phyloP scores from a whole-genome alignment of 1,140 invertebrate species.

The Antheraea pernyi region DNA sequence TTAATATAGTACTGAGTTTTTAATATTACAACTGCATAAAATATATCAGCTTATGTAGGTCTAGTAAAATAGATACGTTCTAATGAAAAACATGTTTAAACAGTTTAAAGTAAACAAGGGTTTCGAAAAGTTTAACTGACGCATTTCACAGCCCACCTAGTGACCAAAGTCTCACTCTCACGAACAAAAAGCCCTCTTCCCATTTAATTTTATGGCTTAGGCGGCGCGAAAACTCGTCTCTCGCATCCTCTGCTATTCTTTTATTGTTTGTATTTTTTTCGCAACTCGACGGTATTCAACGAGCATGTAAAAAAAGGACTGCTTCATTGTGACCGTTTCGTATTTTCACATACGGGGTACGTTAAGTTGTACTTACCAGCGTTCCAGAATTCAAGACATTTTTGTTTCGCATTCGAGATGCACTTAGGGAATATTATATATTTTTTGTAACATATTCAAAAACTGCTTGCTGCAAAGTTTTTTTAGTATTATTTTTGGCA shows the following conservation, averaged over 20 bases:
- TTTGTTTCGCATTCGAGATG: slow-evolving; percentile 16
- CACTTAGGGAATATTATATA: background rate
- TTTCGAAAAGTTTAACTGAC: slow-evolving; percentile 20
- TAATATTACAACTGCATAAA: no score
- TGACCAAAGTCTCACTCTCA: slow-evolving; percentile 23
- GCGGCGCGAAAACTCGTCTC: slow-evolving; percentile 33
- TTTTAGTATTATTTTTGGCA: no score
- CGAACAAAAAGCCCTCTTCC: slow-evolving; percentile 31
- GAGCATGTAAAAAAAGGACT: slow-evolving; percentile 27
- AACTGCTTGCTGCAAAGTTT: no score
- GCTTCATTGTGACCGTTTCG: slow-evolving; percentile 28
- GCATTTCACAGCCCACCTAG: slow-evolving; percentile 17
- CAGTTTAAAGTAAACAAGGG: background rate
- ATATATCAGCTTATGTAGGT: no score
- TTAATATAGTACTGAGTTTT: no score
- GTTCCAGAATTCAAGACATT: background rate
- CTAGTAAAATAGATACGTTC: no score
- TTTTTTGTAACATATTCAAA: no score
- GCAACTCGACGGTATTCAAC: slow-evolving; percentile 32
- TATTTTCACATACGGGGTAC: slow-evolving; percentile 6
- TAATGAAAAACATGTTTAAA: no score
- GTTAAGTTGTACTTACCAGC: background rate
- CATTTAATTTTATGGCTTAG: slow-evolving; percentile 46
- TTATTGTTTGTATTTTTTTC: slow-evolving; percentile 38
- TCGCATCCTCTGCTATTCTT: slow-evolving; percentile 30